phyloP scores from a whole-genome alignment of 2,888 invertebrate species.

The Mimas tiliae region DNA sequence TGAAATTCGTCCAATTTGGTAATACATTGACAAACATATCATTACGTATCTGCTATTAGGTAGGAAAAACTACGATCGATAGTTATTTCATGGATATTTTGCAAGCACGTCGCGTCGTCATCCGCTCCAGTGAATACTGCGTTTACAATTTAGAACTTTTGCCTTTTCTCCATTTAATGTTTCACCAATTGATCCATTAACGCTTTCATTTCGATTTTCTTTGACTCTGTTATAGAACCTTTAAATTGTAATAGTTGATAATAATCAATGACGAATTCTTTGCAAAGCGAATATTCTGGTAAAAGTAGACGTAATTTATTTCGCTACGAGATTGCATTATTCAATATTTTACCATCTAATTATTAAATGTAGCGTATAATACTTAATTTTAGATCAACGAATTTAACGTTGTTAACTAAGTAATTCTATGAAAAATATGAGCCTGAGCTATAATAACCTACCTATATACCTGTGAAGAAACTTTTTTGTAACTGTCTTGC shows the following conservation, averaged over 20 bases:
- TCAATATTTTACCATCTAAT: neutral
- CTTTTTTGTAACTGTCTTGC: too few species aligned
- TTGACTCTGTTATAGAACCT: conserved; percentile 31
- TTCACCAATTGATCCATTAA: conserved; percentile 44
- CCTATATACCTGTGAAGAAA: too few species aligned
- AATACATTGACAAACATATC: conserved; percentile 6
- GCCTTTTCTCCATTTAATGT: conserved; percentile 45
- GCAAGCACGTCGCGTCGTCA: conserved; percentile 37
- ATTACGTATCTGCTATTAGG: neutral
- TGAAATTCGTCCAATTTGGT: conserved; percentile 1
- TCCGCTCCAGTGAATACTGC: conserved; percentile 52
- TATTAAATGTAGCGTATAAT: neutral
- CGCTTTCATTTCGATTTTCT: conserved; percentile 45
- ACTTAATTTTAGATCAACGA: neutral
- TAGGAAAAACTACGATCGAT: neutral
- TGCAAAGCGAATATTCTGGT: neutral
- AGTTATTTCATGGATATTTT: neutral
- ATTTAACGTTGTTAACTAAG: too few species aligned
- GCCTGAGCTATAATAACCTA: too few species aligned
- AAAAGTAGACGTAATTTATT: neutral
- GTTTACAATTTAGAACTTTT: conserved; percentile 44
- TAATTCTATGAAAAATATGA: too few species aligned
- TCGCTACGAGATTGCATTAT: neutral
- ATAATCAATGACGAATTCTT: conserved; percentile 1
- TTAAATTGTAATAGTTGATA: conserved; percentile 16